Percentiles rank a stretch among this genome's conserved stretches.
These are phyloP conservation scores for Drosophila mojavensis DNA, from an alignment of 1,140 invertebrate species.

Conservation along the genomic window DNA sequence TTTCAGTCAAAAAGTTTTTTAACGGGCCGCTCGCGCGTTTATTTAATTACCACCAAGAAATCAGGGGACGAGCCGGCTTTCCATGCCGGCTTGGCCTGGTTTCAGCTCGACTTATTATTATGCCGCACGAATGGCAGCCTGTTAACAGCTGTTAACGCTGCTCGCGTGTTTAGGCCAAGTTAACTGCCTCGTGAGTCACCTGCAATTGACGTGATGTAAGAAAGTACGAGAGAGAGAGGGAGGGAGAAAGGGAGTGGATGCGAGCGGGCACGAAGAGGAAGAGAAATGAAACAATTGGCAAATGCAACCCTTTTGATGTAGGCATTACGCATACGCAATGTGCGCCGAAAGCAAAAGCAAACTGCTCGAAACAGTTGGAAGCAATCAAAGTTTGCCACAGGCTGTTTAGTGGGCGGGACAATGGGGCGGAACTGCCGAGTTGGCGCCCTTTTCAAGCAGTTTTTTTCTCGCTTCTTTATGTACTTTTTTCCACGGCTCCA, in stretches of 20 bases:
- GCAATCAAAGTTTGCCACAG: constrained; percentile 71
- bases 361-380: constrained; percentile 40
- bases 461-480: constrained; percentile 25
- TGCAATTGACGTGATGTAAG: constrained; percentile 67
- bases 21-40: constrained; percentile 48
- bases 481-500: constrained; percentile 1
- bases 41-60: constrained; percentile 79
- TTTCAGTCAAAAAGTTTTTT: constrained; percentile 53
- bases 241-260: too few relatives aligned
- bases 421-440: constrained; percentile 1
- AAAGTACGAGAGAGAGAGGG: not conserved
- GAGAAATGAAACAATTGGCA: constrained; percentile 21
- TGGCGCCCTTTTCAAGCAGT: constrained; percentile 42
- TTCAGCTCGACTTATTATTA: constrained; percentile 73
- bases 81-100: constrained; percentile 21
- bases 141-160: constrained; percentile 76
- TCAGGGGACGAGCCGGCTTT: constrained; percentile 18
- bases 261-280: too few relatives aligned
- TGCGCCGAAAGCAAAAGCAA: constrained; percentile 28
- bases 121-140: constrained; percentile 70
- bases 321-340: constrained; percentile 72
- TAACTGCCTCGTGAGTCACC: constrained; percentile 69
- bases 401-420: constrained; percentile 17
- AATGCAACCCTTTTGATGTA: constrained; percentile 39
- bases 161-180: constrained; percentile 66